Evolutionary conservation across 2,113 vertebrate species (phyloP).

Genomic region (Sinosuthora webbiana): DNA sequence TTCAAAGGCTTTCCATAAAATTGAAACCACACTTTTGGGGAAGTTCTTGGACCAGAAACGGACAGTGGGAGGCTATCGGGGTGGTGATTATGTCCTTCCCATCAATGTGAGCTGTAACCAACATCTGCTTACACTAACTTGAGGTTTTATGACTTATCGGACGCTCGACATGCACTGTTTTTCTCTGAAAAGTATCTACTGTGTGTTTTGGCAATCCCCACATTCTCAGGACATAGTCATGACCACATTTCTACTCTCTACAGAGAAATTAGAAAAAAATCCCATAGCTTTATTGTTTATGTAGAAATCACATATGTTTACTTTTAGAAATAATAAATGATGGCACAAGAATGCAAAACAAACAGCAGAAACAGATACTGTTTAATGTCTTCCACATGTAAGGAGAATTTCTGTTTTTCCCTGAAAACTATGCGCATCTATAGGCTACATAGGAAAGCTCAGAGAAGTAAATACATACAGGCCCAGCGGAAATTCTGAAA

Average conservation of each 20-base stretch:
- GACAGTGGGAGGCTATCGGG: constrained; percentile 66
- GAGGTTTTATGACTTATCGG: constrained; percentile 58
- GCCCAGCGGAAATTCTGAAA: not conserved
- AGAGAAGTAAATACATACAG: not conserved
- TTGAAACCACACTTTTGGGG: constrained; percentile 79
- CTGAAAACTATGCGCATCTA: not conserved
- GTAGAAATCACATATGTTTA: not conserved
- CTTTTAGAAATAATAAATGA: constrained; percentile 39
- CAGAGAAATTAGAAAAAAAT: not conserved
- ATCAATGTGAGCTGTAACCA: constrained; percentile 58
- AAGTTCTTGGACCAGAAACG: constrained; percentile 69
- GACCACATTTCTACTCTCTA: not conserved
- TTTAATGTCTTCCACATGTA: constrained; percentile 9
- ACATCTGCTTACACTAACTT: constrained; percentile 72
- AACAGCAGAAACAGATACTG: not conserved
- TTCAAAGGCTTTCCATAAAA: constrained; percentile 77
- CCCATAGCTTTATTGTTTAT: not conserved
- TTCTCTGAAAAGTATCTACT: constrained; percentile 35
- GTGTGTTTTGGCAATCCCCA: constrained; percentile 25
- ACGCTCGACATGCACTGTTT: constrained; percentile 46
- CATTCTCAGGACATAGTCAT: not conserved
- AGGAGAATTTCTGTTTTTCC: not conserved
- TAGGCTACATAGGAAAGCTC: not conserved
- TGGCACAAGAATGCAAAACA: not conserved
- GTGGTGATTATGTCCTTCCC: constrained; percentile 57